Evolutionary conservation across 2,888 invertebrate genomes (phyloP).

Genomic region (Mycogona germanica): DNA sequence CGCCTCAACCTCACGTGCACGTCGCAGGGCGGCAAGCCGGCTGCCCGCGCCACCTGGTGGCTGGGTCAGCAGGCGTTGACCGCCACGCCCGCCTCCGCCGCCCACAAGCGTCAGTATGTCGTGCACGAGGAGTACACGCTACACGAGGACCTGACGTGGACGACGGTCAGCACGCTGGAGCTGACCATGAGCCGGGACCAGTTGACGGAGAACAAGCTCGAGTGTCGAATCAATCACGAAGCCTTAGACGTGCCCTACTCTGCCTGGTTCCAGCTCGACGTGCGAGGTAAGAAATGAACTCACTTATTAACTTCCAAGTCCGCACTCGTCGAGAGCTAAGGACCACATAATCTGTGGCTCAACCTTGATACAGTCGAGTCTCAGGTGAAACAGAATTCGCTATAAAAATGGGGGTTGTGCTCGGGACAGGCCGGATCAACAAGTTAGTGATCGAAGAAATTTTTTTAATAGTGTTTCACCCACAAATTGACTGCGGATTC

Average conservation of each 20-base stretch:
- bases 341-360: too few species aligned
- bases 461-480: too few species aligned
- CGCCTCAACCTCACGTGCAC: slow-evolving; percentile 11
- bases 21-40: slow-evolving; percentile 10
- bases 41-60: slow-evolving; percentile 14
- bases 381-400: too few species aligned
- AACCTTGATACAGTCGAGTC: too few species aligned
- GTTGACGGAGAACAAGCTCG: slow-evolving; percentile 38
- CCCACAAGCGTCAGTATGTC: background rate
- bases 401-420: too few species aligned
- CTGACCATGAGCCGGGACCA: slow-evolving; percentile 8
- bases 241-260: slow-evolving; percentile 42
- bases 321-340: too few species aligned
- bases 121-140: slow-evolving; percentile 6
- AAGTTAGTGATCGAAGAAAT: too few species aligned
- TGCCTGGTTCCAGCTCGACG: slow-evolving; percentile 47
- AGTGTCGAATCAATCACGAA: slow-evolving; percentile 56
- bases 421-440: too few species aligned
- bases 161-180: background rate
- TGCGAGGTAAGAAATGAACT: slow-evolving; percentile 60
- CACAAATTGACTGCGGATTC: too few species aligned
- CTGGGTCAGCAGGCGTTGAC: slow-evolving; percentile 4
- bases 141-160: slow-evolving; percentile 8
- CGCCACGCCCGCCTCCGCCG: background rate
- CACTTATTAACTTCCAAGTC: too few species aligned